Base-by-base conservation (phyloP, 2,888 invertebrate species). In the Blastobasis lacticolella region DNA sequence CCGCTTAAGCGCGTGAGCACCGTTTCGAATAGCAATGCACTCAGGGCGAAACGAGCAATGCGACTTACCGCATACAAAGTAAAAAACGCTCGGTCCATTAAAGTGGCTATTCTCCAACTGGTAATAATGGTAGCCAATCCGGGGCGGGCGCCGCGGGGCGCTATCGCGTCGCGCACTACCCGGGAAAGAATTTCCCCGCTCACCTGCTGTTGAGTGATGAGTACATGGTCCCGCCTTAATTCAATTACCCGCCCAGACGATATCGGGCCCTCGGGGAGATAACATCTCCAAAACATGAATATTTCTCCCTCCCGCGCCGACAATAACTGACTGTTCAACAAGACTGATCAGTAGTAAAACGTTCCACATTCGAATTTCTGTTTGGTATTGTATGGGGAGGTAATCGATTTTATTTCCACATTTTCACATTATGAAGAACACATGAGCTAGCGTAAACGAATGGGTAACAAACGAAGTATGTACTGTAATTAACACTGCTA, bases 201-300 rank as follows among this genome's bases (percentile, higher is more conserved):
- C 71, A 75, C 73, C 75, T 77, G 73, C 57, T 65, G 64, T 67
- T 71, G 75, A 77, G 71, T 70, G 75, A 75, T 76, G 74, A 74
- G 63, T 66, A 70, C 68, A 71, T 63, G 64, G 63, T 64, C 64
- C 67, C 59, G 66, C 63, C 69, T 64, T 77, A 75, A 77, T 76
- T 76, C 73, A 75, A 77, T 77, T 77, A 77, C 66, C 64, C 57
- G 61, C 45, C 57, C 60, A 52, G 61, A 61, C 59, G 58, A 59
- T 64, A 61, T 60, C 61, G 57, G 56, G 54, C 60, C 62, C 60
- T 58, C 53, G 53, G 66, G 63, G 63, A 64, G 60, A 59, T 57
- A 60, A 57, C 58, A 58, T 52, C 54, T 56, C 55, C 50, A 51
- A 58, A 60, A 63, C 63, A 62, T 62, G 61, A 62, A 67, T 62